Percentiles rank a stretch among this genome's conserved stretches.
Conservation (phyloP, 35 echinoderm and acorn worm genomes). For the Heliocidaris erythrogramma region DNA sequence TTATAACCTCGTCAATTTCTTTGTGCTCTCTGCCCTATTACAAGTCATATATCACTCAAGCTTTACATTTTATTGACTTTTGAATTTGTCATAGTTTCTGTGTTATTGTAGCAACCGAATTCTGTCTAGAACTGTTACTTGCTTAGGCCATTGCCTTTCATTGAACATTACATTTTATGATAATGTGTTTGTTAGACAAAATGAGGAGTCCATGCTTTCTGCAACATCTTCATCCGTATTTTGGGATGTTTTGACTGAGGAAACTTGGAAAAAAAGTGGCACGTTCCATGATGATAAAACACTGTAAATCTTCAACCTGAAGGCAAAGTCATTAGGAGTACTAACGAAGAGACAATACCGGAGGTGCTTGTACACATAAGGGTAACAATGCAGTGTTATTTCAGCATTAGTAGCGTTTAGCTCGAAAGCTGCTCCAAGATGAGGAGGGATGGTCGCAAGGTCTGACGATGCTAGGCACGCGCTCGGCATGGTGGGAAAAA, state of each 20-base stretch:
- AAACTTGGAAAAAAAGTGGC: not conserved
- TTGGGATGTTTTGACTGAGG: not conserved
- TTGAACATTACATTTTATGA: too few relatives aligned
- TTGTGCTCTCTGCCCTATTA: too few relatives aligned
- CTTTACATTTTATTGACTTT: too few relatives aligned
- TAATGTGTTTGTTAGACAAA: too few relatives aligned
- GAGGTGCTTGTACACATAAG: not conserved
- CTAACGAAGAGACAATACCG: slow-evolving; percentile 29
- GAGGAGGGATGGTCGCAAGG: not conserved
- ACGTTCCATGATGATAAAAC: not conserved
- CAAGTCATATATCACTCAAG: too few relatives aligned
- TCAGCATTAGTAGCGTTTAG: slow-evolving; percentile 30
- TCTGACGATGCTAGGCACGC: not conserved
- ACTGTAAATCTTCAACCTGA: not conserved
- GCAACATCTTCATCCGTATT: not conserved
- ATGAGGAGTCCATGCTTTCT: too few relatives aligned
- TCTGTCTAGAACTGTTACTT: too few relatives aligned
- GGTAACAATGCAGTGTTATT: slow-evolving; percentile 21
- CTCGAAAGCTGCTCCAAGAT: not conserved
- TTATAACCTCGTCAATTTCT: too few relatives aligned
- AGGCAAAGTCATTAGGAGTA: not conserved
- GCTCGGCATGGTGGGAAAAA: slow-evolving; percentile 21
- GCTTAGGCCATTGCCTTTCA: too few relatives aligned
- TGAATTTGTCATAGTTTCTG: too few relatives aligned
- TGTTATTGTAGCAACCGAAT: too few relatives aligned